Conservation (phyloP, 2,888 invertebrate genomes). For the Copidosoma aretas region DNA sequence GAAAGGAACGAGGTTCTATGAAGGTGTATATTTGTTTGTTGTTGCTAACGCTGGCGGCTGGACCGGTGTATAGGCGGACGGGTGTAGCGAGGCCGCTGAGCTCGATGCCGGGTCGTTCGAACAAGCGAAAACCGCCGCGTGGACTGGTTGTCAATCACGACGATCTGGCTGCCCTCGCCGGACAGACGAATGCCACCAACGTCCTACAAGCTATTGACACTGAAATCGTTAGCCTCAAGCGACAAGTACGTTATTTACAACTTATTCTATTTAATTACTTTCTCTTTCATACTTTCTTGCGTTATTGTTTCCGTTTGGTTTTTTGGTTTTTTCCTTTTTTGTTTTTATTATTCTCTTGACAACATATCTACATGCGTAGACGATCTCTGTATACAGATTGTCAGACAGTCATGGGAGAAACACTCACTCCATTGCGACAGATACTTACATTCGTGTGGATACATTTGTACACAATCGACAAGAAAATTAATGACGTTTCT, state of each 20-base stretch:
- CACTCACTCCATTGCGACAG: no score
- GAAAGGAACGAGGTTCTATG: no score
- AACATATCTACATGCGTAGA: no score
- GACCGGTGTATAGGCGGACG: conserved; percentile 61
- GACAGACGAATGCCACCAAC: conserved; percentile 71
- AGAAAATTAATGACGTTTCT: no score
- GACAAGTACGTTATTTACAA: conserved; percentile 81
- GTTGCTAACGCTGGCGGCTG: neutral
- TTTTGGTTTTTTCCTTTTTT: neutral
- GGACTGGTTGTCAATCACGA: conserved; percentile 98
- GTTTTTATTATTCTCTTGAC: neutral
- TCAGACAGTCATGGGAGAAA: no score
- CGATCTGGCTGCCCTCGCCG: conserved; percentile 91
- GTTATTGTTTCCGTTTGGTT: no score
- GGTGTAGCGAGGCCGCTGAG: conserved; percentile 65
- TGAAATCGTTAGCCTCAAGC: conserved; percentile 91
- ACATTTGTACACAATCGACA: no score
- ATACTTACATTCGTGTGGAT: neutral
- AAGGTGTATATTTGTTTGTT: neutral
- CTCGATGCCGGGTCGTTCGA: conserved; percentile 64
- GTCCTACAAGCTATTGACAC: conserved; percentile 92
- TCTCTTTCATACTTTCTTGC: no score
- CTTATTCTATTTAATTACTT: no score
- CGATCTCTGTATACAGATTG: no score
- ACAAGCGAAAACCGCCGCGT: conserved; percentile 85